Evolutionary conservation across 1,140 invertebrate genomes (phyloP).

Genomic region (Neodiprion pinetum): DNA sequence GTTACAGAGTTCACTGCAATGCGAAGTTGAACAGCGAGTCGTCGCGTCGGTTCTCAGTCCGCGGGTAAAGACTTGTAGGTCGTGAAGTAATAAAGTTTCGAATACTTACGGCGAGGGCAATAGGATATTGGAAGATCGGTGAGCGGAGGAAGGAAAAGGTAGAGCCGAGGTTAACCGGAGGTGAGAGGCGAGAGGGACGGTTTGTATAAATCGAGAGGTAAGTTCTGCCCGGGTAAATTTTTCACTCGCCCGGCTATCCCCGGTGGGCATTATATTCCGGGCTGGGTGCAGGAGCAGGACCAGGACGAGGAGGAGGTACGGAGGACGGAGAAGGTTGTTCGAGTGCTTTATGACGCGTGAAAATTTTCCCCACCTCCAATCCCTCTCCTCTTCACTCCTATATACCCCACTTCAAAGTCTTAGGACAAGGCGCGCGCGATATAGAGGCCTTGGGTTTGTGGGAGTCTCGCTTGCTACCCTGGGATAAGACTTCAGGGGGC

Average conservation of each 20-base stretch:
- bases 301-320: constrained; percentile 13
- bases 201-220: not conserved
- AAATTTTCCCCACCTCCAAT: constrained; percentile 34
- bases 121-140: no score
- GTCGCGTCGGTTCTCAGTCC: no score
- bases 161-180: no score
- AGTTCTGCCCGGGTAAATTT: not conserved
- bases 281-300: constrained; percentile 2
- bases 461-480: constrained; percentile 9
- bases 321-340: constrained; percentile 32
- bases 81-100: no score
- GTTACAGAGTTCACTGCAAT: no score
- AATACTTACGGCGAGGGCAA: no score
- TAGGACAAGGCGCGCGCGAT: constrained; percentile 32
- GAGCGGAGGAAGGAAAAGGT: no score
- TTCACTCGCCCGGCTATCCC: constrained; percentile 4
- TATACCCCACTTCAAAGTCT: constrained; percentile 25
- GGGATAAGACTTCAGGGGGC: constrained; percentile 5
- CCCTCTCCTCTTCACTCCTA: not conserved
- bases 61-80: no score
- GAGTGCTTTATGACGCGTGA: constrained; percentile 50
- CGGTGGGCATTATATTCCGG: constrained; percentile 38
- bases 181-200: no score
- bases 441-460: constrained; percentile 16
- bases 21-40: no score